Percentiles rank a stretch among this genome's conserved stretches.
These are phyloP conservation scores for Sparus aurata DNA, from an alignment of 2,797 vertebrate species.

Conservation along the genomic window DNA sequence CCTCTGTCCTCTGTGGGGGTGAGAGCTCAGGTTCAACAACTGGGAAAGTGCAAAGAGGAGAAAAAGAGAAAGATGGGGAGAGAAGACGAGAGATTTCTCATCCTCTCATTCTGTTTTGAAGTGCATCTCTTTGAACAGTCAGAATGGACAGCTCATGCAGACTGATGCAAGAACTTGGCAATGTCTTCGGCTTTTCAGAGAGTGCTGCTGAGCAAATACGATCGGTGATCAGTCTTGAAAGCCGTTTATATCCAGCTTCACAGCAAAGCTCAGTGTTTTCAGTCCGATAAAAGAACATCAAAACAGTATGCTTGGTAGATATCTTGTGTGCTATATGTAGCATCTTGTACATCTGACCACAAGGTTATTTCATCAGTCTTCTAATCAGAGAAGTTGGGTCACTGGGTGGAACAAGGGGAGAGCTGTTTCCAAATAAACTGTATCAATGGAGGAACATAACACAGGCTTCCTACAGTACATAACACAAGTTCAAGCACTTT, in stretches of 20 bases:
- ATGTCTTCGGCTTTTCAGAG: conserved; percentile 65
- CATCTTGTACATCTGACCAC: conserved; percentile 20
- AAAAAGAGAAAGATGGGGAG: conserved; percentile 54
- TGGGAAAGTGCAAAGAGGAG: conserved; percentile 40
- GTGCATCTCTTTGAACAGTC: conserved; percentile 71
- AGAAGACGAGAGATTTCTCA: conserved; percentile 62
- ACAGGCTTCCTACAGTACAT: background rate
- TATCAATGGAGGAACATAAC: background rate
- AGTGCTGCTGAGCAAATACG: conserved; percentile 58
- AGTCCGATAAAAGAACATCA: conserved; percentile 43
- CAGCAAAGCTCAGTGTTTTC: conserved; percentile 44
- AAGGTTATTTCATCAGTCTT: conserved; percentile 2
- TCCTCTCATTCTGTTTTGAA: conserved; percentile 69
- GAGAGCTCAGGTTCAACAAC: conserved; percentile 57
- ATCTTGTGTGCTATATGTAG: conserved; percentile 24
- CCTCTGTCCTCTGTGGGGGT: conserved; percentile 37
- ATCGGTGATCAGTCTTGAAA: conserved; percentile 62
- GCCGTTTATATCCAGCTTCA: conserved; percentile 40
- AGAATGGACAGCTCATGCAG: conserved; percentile 70
- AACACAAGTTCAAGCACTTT: no score
- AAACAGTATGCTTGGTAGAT: conserved; percentile 46
- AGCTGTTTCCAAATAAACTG: conserved; percentile 4
- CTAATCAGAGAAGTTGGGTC: conserved; percentile 8
- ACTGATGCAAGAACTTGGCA: conserved; percentile 78
- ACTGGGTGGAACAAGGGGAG: background rate